Evolutionary conservation across 2,113 vertebrate genomes (phyloP), one percentile per base, ranked within the genome.

Genomic region (Buteo buteo): DNA sequence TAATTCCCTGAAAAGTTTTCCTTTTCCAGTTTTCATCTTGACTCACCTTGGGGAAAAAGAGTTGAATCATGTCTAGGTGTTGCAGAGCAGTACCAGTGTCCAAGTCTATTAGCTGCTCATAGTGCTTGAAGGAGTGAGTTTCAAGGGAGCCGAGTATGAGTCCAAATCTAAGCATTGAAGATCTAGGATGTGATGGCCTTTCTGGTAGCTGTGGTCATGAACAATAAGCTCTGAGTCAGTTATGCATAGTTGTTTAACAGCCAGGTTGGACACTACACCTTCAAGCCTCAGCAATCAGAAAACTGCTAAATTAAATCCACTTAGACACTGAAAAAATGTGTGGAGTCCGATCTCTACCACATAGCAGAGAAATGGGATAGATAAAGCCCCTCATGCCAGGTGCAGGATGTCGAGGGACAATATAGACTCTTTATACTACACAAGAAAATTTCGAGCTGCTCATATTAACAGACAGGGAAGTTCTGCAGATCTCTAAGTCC

Each of bases 371-470:
- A 66, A 40, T 0, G 0, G 21, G 29, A 26, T 21, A 54, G 5
- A 40, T 6, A 55, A 81, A 93, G 11, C 9, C 50, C 15, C 13
- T 21, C 17, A 1, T 24, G 36, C 16, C 26, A 9, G 14, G 14
- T 61, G 22, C n/a, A 64, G 50, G 55, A 7, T 20, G 1, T 2
- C 38, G 29, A 58, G 52, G n/a, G 22, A 18, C 47, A 44, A 0
- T 11, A 5, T 0, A 12, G 15, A 21, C 24, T 36, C n/a, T 47
- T 69, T 6, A 8, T 10, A 8, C 13, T 2, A 15, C 34, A 19
- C 9, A 44, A 42, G 24, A 7, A 72, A 44, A 13, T 25, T 65
- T 47, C 14, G 36, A 31, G 47, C 5, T 6, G 1, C 38, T 45
- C 16, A 32, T n/a, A n/a, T 24, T 49, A 64, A 49, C 28, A 65